Conservation (phyloP, 2,113 vertebrate genomes). For the Mohoua ochrocephala region DNA sequence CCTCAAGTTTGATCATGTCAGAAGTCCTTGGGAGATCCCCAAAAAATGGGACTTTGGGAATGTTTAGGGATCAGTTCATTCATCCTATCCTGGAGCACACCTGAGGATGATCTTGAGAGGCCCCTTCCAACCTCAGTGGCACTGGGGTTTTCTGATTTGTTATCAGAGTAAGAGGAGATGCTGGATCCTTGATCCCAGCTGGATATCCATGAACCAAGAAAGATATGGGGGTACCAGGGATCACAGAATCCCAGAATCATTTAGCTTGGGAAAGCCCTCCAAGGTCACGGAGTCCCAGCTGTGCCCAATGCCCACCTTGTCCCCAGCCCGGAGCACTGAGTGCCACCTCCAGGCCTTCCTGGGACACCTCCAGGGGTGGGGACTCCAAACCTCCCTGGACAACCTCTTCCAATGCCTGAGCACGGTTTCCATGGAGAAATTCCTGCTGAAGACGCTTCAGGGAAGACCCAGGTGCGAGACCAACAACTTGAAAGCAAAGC, state of each 20-base stretch:
- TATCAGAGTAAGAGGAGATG: background rate
- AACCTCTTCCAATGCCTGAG: fast-evolving
- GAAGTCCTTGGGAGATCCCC: background rate
- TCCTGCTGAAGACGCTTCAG: background rate
- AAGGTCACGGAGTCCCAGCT: fast-evolving
- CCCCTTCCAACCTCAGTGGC: background rate
- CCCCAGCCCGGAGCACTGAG: background rate
- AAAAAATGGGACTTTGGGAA: background rate
- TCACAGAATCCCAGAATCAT: background rate
- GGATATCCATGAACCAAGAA: background rate
- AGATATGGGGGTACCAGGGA: background rate
- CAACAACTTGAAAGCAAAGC: background rate
- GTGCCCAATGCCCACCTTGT: fast-evolving
- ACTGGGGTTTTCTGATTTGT: background rate
- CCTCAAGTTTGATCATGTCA: background rate
- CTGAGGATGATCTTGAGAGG: background rate
- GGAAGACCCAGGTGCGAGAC: fast-evolving
- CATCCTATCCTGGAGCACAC: background rate
- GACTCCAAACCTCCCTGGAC: background rate
- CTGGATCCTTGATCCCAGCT: background rate
- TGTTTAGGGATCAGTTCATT: background rate
- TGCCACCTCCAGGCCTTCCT: fast-evolving
- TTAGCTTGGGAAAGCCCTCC: background rate
- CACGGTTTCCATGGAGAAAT: background rate
- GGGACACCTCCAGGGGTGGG: background rate